Evolutionary conservation across 2,113 vertebrate species (phyloP), one percentile per base, ranked within the genome.

Genomic region (Oryzias woworae): DNA sequence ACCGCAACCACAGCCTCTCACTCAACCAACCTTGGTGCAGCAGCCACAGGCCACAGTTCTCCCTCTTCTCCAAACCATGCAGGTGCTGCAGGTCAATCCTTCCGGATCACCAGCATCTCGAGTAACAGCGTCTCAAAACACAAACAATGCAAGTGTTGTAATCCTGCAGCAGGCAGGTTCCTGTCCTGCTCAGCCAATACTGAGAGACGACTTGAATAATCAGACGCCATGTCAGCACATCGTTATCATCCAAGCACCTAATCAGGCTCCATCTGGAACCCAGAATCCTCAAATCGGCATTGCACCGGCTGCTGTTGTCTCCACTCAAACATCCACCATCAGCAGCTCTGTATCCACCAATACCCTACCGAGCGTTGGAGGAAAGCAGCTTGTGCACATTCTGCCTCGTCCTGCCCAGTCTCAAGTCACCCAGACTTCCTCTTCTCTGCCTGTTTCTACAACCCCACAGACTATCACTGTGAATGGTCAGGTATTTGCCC

Each of bases 331-430:
- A 0, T 64, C 89, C 0, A 92, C 91, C 42, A 89, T 92, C 7
- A 89, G 82, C 53, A 86, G 75, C 75, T 73, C 92, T 1, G 20
- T 91, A 3, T 89, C 94, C 82, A 92, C 89, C 54, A 62, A 91
- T 5, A 77, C 91, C 20, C 84, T 93, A 20, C 97, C 96, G 42
- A 95, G 92, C 45, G 94, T 96, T 1, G 95, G 94, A 28, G 94
- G 95, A 55, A 99, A 98, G 56, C 96, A 99, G 73, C 92, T 99
- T 65, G 96, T 98, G 63, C 95, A 98, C 66, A 98, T 98, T 87
- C 91, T 99, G 69, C 97, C 97, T 52, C 93, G 95, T 20, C 96
- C 96, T n/a, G 46, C 73, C 28, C 85, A 77, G 28, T 43, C 80
- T 44, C 83, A 77, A 48, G 49, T 69, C 44, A 74, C 73, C 18